Conservation (phyloP, 1,140 invertebrate species). For the Cydia pomonella region DNA sequence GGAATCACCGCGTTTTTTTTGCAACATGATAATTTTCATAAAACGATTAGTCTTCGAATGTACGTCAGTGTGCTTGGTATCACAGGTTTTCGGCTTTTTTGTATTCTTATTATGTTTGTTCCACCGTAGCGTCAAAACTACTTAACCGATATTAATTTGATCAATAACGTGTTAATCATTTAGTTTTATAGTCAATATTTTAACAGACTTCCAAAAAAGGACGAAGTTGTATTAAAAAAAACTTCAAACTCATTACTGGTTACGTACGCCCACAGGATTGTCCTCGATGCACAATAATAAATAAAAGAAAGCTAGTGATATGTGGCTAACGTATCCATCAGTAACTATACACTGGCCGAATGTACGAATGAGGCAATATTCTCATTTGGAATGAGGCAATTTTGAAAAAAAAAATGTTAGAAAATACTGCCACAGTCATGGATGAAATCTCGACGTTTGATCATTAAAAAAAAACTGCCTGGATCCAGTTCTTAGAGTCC, state of each 20-base stretch:
- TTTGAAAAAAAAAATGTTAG: background rate
- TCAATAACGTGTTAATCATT: too few relatives aligned
- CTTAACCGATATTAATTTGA: too few relatives aligned
- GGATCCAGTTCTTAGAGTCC: background rate
- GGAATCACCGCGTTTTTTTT: too few relatives aligned
- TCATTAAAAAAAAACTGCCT: background rate
- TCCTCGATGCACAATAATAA: background rate
- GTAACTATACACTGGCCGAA: slow-evolving; percentile 24
- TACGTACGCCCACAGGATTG: background rate
- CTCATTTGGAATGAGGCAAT: slow-evolving; percentile 27
- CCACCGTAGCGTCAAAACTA: too few relatives aligned
- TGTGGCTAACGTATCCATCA: slow-evolving; percentile 6
- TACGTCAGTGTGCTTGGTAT: too few relatives aligned
- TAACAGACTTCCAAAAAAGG: too few relatives aligned
- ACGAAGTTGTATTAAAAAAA: too few relatives aligned
- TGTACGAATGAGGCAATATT: background rate
- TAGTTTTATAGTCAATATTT: too few relatives aligned
- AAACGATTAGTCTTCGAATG: too few relatives aligned
- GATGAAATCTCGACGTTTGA: slow-evolving; percentile 20
- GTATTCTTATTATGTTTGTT: too few relatives aligned
- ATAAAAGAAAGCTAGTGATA: slow-evolving; percentile 19
- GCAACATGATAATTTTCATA: background rate
- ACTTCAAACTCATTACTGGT: too few relatives aligned
- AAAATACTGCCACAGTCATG: slow-evolving; percentile 21
- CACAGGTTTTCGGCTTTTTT: too few relatives aligned